Evolutionary conservation across 2,797 vertebrate genomes (phyloP).

Genomic region (Sebastes reedi): DNA sequence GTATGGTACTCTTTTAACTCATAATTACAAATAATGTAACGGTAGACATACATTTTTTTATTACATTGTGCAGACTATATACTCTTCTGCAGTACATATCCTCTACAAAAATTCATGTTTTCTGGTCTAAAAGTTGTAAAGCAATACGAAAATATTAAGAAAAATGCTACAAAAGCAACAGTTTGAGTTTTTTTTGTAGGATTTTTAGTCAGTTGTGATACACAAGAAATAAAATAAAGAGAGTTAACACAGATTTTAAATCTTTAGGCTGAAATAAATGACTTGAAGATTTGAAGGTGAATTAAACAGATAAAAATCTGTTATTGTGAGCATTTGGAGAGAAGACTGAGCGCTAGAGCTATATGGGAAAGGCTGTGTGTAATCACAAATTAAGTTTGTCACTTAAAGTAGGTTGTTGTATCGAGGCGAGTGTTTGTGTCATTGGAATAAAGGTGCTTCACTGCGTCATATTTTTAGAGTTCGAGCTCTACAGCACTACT

Average conservation of each 20-base stretch:
- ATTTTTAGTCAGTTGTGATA: background rate
- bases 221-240: background rate
- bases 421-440: background rate
- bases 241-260: background rate
- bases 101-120: background rate
- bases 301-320: background rate
- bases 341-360: background rate
- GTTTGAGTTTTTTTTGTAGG: background rate
- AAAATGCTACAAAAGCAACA: background rate
- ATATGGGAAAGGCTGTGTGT: background rate
- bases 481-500: background rate
- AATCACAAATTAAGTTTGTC: background rate
- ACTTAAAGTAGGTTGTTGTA: background rate
- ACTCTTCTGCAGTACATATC: background rate
- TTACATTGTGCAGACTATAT: background rate
- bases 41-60: background rate
- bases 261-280: background rate
- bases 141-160: background rate
- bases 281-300: background rate
- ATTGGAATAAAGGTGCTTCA: background rate
- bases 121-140: background rate
- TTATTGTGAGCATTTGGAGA: background rate
- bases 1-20: slow-evolving; percentile 5
- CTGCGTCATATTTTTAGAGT: background rate
- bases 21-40: background rate